Evolutionary conservation across 2,797 vertebrate species (phyloP).

Genomic region (Scleropages formosus): DNA sequence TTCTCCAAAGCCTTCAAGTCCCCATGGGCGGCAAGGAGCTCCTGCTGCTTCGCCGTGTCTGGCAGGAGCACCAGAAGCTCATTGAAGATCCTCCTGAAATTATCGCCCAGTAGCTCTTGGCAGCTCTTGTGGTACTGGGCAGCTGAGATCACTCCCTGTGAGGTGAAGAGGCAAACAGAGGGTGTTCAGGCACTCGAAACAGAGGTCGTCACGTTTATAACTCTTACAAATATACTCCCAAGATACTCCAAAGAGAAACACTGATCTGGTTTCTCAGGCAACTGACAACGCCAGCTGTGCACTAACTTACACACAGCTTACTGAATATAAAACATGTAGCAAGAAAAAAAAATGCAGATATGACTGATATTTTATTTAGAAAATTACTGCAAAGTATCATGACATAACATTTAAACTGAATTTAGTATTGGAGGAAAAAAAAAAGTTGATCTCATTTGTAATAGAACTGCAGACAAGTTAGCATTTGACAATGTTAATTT

Average conservation of each 20-base stretch:
- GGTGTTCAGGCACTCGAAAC: too few species aligned
- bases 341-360: neutral
- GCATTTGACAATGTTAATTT: too few species aligned
- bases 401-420: too few species aligned
- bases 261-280: too few species aligned
- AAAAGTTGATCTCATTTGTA: too few species aligned
- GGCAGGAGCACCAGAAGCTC: conserved; percentile 94
- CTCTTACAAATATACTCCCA: too few species aligned
- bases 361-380: neutral
- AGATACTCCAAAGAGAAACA: too few species aligned
- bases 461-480: too few species aligned
- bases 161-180: conserved; percentile 18
- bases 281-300: neutral
- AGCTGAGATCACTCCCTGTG: conserved; percentile 84
- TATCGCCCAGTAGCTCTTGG: conserved; percentile 85
- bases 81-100: conserved; percentile 87
- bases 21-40: conserved; percentile 86
- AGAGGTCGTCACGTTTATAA: too few species aligned
- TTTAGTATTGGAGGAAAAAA: too few species aligned
- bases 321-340: neutral
- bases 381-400: neutral
- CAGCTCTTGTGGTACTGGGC: conserved; percentile 89
- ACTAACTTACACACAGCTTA: too few species aligned
- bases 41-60: conserved; percentile 89
- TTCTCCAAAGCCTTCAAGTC: conserved; percentile 75